phyloP scores from a whole-genome alignment of 2,113 vertebrate species.

The Sturnus vulgaris region DNA sequence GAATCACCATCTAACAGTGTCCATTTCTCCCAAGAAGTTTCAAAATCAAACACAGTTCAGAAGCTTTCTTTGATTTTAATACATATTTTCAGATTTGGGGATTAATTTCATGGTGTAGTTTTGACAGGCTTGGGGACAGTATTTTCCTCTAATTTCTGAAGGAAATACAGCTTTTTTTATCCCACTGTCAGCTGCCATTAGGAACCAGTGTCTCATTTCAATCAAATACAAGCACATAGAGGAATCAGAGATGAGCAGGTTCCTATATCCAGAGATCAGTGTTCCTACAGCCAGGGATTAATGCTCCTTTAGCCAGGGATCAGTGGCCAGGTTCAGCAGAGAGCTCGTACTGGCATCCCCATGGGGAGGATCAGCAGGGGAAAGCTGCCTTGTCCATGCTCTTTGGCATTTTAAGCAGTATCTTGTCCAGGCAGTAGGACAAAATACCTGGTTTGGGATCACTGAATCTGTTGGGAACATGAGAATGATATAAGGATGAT shows the following conservation, averaged over 20 bases:
- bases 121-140: fast-evolving
- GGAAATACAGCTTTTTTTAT: neutral
- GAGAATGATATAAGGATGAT: neutral
- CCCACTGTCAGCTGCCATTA: neutral
- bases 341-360: neutral
- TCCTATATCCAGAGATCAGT: neutral
- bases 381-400: neutral
- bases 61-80: neutral
- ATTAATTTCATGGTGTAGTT: neutral
- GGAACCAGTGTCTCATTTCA: neutral
- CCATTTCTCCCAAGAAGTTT: neutral
- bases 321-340: neutral
- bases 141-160: neutral
- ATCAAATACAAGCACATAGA: neutral
- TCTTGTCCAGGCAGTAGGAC: neutral
- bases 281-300: neutral
- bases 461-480: neutral
- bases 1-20: neutral
- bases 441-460: neutral
- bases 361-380: neutral
- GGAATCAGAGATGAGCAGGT: neutral
- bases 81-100: neutral
- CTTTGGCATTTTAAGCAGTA: neutral
- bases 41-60: neutral
- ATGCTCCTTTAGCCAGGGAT: neutral